Evolutionary conservation across 2,888 invertebrate genomes (phyloP).

Genomic region (Pandemis corylana): DNA sequence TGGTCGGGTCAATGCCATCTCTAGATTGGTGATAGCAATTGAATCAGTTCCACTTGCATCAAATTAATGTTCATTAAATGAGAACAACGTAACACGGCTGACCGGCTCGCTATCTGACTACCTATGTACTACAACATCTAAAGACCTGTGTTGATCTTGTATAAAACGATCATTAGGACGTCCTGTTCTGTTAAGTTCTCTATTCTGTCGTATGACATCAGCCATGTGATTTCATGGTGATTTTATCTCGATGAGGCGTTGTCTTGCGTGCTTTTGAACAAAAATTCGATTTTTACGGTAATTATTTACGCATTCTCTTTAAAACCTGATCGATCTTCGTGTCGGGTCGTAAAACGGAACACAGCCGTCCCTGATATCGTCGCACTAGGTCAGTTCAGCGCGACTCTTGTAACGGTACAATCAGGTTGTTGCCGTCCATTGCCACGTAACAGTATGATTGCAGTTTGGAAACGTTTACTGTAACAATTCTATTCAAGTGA

Average conservation of each 20-base stretch:
- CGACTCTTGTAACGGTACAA: slow-evolving; percentile 82
- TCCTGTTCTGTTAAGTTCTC: slow-evolving; percentile 54
- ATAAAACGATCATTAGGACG: slow-evolving; percentile 58
- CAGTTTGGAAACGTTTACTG: slow-evolving; percentile 77
- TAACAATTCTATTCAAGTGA: slow-evolving; percentile 54
- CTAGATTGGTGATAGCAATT: slow-evolving; percentile 79
- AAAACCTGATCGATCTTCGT: slow-evolving; percentile 58
- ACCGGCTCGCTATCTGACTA: slow-evolving; percentile 56
- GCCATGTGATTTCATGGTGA: slow-evolving; percentile 56
- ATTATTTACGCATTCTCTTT: slow-evolving; percentile 46
- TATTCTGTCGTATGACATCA: slow-evolving; percentile 63
- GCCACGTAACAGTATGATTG: slow-evolving; percentile 81
- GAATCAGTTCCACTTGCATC: slow-evolving; percentile 84
- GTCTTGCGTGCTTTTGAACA: slow-evolving; percentile 45
- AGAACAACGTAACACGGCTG: slow-evolving; percentile 65
- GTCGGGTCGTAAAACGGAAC: slow-evolving; percentile 69
- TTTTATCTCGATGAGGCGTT: slow-evolving; percentile 55
- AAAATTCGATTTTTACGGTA: slow-evolving; percentile 40
- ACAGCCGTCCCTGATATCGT: slow-evolving; percentile 78
- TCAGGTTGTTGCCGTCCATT: slow-evolving; percentile 79
- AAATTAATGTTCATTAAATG: slow-evolving; percentile 80
- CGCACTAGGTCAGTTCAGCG: slow-evolving; percentile 84
- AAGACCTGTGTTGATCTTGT: slow-evolving; percentile 53
- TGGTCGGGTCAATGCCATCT: slow-evolving; percentile 79
- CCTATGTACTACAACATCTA: slow-evolving; percentile 53